Base-by-base conservation (phyloP, 2,888 invertebrate genomes). In the Tolmerus cingulatus region DNA sequence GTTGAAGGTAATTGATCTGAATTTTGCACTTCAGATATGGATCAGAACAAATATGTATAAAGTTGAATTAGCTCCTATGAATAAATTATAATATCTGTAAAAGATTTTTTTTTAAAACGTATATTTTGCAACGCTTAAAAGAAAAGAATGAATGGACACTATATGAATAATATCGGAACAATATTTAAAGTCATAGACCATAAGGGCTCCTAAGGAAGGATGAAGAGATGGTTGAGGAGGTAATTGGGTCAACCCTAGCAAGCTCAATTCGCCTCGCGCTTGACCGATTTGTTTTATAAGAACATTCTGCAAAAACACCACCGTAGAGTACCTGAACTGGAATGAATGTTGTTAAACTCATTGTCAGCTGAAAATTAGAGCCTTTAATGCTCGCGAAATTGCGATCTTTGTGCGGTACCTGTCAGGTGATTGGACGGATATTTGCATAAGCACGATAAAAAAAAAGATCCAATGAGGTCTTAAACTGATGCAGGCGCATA, bases 371-470 rank as follows among this genome's bases (percentile, higher is more conserved):
- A 66, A 27, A 66, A 66, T 66, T 3, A 1, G 19, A 7, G 9
- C 66, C 27, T 66, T 46, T 46, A 27, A 66, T 66, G 66, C 27
- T 66, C 2, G 66, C 27, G 46, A 46, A 79, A 16, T 46, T 12
- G 43, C 12, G n/a, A 79, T 30, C 12, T 46, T 2, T 46, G n/a
- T 16, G 40, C 43, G 19, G n/a, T 78, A 43, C 23, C 23, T 14
- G 78, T 78, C 43, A 78, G 23, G 43, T 34, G 51, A 79, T 51
- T 27, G 16, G 51, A 23, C 79, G 51, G 79, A 51, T 79, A 79
- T 79, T 79, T 79, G 51, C 79, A 79, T 51, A 79, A 79, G 46
- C 79, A 14, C 66, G 46, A 46, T 79, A 46, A 79, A 46, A 66
- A 46, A 66, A 66, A 66, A 51, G 27, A 46, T 79, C 79, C n/a